A percentile compares a stretch with the other conserved stretches of the same genome.
These are phyloP conservation scores for Formica aserva DNA, from an alignment of 2,888 invertebrate genomes.

Conservation along the genomic window DNA sequence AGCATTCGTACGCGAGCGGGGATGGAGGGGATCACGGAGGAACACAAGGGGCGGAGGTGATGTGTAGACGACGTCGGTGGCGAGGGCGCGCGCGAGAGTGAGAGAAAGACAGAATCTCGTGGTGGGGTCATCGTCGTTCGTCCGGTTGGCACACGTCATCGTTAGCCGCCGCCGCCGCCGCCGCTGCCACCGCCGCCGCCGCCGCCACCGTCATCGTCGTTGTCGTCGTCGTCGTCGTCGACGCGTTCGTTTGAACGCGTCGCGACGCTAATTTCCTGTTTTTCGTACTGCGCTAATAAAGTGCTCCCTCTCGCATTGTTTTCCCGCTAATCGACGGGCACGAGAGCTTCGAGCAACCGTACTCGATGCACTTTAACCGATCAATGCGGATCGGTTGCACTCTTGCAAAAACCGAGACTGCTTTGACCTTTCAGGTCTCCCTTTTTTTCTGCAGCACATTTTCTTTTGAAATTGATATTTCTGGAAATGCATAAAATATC, in stretches of 20 bases:
- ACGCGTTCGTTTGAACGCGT: slow-evolving; percentile 40
- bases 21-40: slow-evolving; percentile 28
- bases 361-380: not conserved
- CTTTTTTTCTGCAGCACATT: not conserved
- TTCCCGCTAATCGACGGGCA: slow-evolving; percentile 62
- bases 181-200: too few species aligned
- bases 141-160: slow-evolving; percentile 50
- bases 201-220: not conserved
- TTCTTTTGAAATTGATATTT: slow-evolving; percentile 12
- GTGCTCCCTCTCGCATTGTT: slow-evolving; percentile 61
- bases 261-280: slow-evolving; percentile 73
- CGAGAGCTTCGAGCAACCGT: slow-evolving; percentile 20
- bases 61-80: slow-evolving; percentile 23
- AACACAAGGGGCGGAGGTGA: not conserved
- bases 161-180: slow-evolving; percentile 3
- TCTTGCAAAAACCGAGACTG: not conserved
- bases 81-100: slow-evolving; percentile 7
- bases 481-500: not conserved
- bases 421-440: not conserved
- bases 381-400: slow-evolving; percentile 19
- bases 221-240: not conserved
- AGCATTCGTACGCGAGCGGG: slow-evolving; percentile 60
- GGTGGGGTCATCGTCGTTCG: slow-evolving; percentile 51
- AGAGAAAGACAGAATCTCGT: slow-evolving; percentile 24
- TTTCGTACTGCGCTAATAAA: slow-evolving; percentile 70